Base-by-base conservation (phyloP, 1,140 invertebrate genomes). In the Zaprionus ghesquierei region DNA sequence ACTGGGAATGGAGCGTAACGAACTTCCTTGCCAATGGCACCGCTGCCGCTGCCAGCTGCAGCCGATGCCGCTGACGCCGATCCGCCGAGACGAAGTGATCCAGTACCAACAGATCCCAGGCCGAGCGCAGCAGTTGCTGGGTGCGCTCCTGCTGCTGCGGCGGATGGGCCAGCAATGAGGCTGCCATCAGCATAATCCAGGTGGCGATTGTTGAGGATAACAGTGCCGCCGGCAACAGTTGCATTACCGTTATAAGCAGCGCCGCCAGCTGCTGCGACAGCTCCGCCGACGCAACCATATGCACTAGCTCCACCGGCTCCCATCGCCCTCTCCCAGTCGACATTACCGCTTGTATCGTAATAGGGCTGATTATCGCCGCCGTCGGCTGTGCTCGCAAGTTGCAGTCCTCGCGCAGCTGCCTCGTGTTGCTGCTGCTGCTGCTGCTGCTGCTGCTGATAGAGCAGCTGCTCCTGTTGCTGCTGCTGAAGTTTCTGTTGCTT, bases 1-100 rank as follows among this genome's bases (percentile, higher is more conserved):
- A 84, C 85, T 72, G 92, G 90, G 81, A 93, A 93, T 87, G 92
- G 93, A 80, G 94, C 93, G 86, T 94, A 94, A 77, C 94, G 93
- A 66, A 94, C 93, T 90, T 94, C 93, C 77, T 93, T 94, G 78
- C 85, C 91, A 77, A 75, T 79, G 70, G 54, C 73, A 25, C 79
- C 50, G 22, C 64, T 29, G 35, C 55, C 74, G 18, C 15, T 41
- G 18, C 23, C 56, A 33, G 50, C 44, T 46, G 59, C 35, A 5
- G 64, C 51, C 23, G 20, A 5, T 25, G 41, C 20, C 18, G 31
- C 6, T 18, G 58, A n/a, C n/a, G 58, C 50, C 55, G 55, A 33
- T 55, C 58, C 59, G 20, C 33, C 44, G 41, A 54, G 20, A 27
- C 50, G 49, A 27, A 62, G 53, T 31, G 55, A 68, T 35, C 58